Conservation (phyloP, 2,888 invertebrate species). For the Oxystoma pomonae region DNA sequence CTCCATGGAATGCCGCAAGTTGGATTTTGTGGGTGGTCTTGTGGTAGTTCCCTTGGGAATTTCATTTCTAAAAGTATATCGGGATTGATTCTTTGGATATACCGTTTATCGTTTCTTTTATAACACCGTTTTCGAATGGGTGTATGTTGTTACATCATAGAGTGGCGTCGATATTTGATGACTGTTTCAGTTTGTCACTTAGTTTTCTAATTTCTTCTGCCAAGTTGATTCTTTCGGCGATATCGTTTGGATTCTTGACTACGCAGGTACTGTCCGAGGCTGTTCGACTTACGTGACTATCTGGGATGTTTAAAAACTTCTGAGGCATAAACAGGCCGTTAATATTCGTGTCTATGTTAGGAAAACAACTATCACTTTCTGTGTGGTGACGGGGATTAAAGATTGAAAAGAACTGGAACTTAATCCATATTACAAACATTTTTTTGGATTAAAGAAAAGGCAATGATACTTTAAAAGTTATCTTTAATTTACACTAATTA, state of each 20-base stretch:
- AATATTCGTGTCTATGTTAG: slow-evolving; percentile 25
- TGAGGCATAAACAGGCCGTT: slow-evolving; percentile 22
- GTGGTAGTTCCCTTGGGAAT: slow-evolving; percentile 23
- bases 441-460: too few relatives aligned
- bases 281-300: slow-evolving; percentile 49
- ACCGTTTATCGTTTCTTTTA: too few relatives aligned
- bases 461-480: too few relatives aligned
- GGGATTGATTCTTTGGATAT: slow-evolving; percentile 19
- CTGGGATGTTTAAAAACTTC: slow-evolving; percentile 5
- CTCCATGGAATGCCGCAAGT: slow-evolving; percentile 44
- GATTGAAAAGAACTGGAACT: too few relatives aligned
- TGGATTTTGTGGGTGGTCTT: slow-evolving; percentile 32
- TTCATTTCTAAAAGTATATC: slow-evolving; percentile 24
- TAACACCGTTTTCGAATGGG: slow-evolving; percentile 14
- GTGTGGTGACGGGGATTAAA: slow-evolving; percentile 76
- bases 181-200: slow-evolving; percentile 71
- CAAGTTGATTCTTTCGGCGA: slow-evolving; percentile 62
- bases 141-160: slow-evolving; percentile 11
- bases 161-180: slow-evolving; percentile 53
- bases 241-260: slow-evolving; percentile 56
- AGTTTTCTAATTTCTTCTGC: slow-evolving; percentile 81
- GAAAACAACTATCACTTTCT: slow-evolving; percentile 56
- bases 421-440: too few relatives aligned
- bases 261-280: slow-evolving; percentile 76
- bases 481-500: too few relatives aligned